phyloP scores from a whole-genome alignment of 1,140 invertebrate species.

The Oryzaephilus surinamensis region DNA sequence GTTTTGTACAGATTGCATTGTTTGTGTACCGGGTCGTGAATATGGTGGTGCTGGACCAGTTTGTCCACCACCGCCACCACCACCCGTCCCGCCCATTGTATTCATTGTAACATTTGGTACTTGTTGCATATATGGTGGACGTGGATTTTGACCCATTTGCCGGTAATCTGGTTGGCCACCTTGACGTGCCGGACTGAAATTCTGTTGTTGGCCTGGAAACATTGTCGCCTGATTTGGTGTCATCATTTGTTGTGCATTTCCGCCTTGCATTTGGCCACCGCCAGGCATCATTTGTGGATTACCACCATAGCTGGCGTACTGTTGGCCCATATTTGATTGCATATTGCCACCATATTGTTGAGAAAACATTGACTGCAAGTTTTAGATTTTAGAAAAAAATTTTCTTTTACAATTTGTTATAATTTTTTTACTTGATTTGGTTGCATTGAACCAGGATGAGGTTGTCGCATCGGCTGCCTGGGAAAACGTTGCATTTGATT shows the following conservation, averaged over 20 bases:
- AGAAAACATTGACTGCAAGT: too few species aligned
- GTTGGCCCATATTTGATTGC: constrained; percentile 28
- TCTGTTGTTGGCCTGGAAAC: constrained; percentile 29
- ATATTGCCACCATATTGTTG: constrained; percentile 33
- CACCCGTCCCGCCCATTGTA: constrained; percentile 28
- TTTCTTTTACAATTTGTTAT: background rate
- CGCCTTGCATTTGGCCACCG: constrained; percentile 28
- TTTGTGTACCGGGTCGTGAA: constrained; percentile 27
- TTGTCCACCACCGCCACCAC: constrained; percentile 21
- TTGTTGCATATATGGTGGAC: constrained; percentile 32
- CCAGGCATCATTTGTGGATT: constrained; percentile 33
- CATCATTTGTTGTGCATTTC: constrained; percentile 32
- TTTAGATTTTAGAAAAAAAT: constrained; percentile 27
- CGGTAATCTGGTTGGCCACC: constrained; percentile 29
- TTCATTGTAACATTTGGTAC: constrained; percentile 37
- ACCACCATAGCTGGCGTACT: constrained; percentile 30
- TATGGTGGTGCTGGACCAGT: constrained; percentile 34
- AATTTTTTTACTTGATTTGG: constrained; percentile 28
- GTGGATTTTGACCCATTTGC: constrained; percentile 25
- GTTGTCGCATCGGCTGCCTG: constrained; percentile 25
- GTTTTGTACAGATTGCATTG: constrained; percentile 27
- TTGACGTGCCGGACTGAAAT: constrained; percentile 10
- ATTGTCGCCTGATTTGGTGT: constrained; percentile 24
- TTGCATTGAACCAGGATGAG: constrained; percentile 33
- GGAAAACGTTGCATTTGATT: too few species aligned